phyloP scores from a whole-genome alignment of 1,140 invertebrate species.

The Kradibia gibbosae region DNA sequence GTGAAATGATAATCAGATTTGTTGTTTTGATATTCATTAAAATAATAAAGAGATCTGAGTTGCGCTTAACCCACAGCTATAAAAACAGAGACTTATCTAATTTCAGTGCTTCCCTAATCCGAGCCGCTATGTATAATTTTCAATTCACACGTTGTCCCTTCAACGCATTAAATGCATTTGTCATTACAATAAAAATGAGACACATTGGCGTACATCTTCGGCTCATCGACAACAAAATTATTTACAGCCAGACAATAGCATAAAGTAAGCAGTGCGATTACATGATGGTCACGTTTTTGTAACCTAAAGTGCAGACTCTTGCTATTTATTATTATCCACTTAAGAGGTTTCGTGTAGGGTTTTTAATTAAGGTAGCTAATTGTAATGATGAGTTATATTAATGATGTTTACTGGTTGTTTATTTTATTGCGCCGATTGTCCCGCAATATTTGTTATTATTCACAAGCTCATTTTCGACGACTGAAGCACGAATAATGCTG shows the following conservation, averaged over 20 bases:
- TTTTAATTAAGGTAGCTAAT: background rate
- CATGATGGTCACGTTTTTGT: background rate
- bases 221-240: background rate
- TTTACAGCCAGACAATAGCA: background rate
- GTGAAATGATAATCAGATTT: background rate
- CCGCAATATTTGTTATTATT: too few relatives aligned
- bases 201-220: background rate
- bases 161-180: background rate
- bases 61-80: background rate
- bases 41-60: background rate
- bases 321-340: too few relatives aligned
- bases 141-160: background rate
- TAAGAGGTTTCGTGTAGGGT: too few relatives aligned
- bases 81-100: background rate
- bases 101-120: background rate
- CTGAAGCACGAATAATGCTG: too few relatives aligned
- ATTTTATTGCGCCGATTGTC: too few relatives aligned
- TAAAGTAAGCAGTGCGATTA: background rate
- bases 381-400: background rate
- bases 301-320: background rate
- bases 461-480: too few relatives aligned
- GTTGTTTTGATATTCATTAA: background rate
- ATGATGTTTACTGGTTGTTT: background rate
- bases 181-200: background rate
- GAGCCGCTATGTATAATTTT: too few relatives aligned